Base-by-base conservation (phyloP, 2,888 invertebrate genomes). In the Slavum lentiscoides region DNA sequence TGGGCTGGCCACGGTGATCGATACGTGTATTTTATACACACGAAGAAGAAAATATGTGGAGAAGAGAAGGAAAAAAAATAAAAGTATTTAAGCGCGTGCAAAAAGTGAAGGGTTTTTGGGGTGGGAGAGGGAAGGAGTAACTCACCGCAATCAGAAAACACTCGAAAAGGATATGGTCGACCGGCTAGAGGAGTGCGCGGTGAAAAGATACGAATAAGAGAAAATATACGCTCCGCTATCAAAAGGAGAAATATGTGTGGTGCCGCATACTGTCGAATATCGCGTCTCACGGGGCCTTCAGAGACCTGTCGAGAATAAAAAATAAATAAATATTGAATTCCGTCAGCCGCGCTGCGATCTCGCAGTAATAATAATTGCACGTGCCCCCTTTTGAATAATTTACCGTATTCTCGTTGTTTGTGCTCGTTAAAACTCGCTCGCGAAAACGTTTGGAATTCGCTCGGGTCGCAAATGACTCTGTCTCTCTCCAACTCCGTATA, bases 121-220 rank as follows among this genome's bases (percentile, higher is more conserved):
- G 13, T 4, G 30, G 4, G 4, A 30, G 30, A 30, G 30, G 30
- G 30, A 30, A 30, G 30, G 4, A 4, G 30, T 1, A 39, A 58
- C 66, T 74, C 53, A 19, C 66, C 74, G 68, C 68, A 76, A 68
- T 68, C 76, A 68, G 68, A 61, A 76, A 68, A 76, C 76, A 68
- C 68, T 76, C 49, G 68, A 64, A 13, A 37, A 37, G 61, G 19
- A 21, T 21, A 37, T 15, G 30, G 30, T 30, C 3, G 39, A 39
- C 13, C 7, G 61, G 19, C 19, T 30, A 11, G 58, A n/a, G 70
- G n/a, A 15, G 23, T 19, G 21, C n/a, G 19, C 15, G 21, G n/a
- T 8, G 49, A n/a, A 37, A 17, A 30, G 30, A 30, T 30, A 30
- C 30, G 30, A 30, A 30, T 30, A 43, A 23, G 43, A 43, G n/a